These are phyloP conservation scores for Momotus momota DNA, from an alignment of 2,797 vertebrate species.

Conservation along the genomic window DNA sequence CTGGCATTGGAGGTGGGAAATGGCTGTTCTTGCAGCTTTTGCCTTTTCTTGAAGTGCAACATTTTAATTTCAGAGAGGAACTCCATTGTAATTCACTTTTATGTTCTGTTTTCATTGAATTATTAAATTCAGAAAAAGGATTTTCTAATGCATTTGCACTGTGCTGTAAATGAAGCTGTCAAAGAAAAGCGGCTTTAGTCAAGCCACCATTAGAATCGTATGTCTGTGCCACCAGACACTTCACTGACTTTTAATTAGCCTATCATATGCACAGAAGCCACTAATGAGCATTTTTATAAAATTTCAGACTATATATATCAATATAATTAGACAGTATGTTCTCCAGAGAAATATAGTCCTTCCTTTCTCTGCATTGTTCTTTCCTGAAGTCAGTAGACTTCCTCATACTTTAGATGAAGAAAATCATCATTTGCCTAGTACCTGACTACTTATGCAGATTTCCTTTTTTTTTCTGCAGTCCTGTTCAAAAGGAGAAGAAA, in stretches of 20 bases:
- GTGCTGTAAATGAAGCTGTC: neutral
- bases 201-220: neutral
- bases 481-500: neutral
- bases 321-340: neutral
- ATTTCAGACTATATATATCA: neutral
- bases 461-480: neutral
- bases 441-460: neutral
- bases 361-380: neutral
- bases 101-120: slow-evolving; percentile 20
- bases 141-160: neutral
- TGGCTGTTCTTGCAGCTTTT: neutral
- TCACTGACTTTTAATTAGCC: slow-evolving; percentile 31
- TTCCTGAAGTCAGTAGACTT: neutral
- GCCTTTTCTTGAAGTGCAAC: neutral
- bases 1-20: neutral
- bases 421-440: neutral
- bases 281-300: neutral
- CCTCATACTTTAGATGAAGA: neutral
- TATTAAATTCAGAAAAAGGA: neutral
- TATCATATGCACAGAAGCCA: neutral
- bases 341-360: neutral
- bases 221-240: neutral
- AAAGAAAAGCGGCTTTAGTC: neutral
- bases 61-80: neutral
- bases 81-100: neutral